phyloP scores from a whole-genome alignment of 2,113 vertebrate species.

The Sceloporus tristichus region DNA sequence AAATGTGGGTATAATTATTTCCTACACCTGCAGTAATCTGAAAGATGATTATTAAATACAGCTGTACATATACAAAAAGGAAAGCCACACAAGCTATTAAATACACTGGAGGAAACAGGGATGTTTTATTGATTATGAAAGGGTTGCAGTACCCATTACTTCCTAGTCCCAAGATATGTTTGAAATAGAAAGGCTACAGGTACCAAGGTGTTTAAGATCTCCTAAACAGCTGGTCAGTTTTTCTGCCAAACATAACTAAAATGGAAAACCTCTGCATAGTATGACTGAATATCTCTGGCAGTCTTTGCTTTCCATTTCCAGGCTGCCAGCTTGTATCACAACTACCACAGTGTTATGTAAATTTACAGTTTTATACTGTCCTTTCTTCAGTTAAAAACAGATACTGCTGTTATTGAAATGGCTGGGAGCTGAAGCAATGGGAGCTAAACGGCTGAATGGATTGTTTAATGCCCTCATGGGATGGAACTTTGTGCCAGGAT shows the following conservation, averaged over 20 bases:
- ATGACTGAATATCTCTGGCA: constrained; percentile 66
- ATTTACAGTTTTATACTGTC: constrained; percentile 72
- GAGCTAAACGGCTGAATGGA: constrained; percentile 70
- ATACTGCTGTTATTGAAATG: constrained; percentile 69
- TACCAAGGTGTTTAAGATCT: constrained; percentile 35
- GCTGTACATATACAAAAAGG: constrained; percentile 4
- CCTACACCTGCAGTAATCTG: too few species aligned
- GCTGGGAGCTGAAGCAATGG: constrained; percentile 64
- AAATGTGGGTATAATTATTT: too few species aligned
- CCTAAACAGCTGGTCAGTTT: constrained; percentile 47
- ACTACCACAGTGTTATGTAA: constrained; percentile 72
- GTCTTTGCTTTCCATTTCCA: constrained; percentile 54
- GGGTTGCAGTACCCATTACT: constrained; percentile 21
- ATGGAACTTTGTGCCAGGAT: constrained; percentile 73
- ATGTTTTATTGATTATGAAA: background rate
- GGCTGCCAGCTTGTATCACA: constrained; percentile 69
- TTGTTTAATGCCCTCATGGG: constrained; percentile 73
- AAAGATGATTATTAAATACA: background rate
- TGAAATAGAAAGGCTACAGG: constrained; percentile 15
- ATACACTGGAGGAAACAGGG: constrained; percentile 34
- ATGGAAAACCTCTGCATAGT: constrained; percentile 56
- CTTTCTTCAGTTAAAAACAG: constrained; percentile 73
- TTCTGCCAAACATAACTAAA: constrained; percentile 56
- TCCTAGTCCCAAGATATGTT: constrained; percentile 12
- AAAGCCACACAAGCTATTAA: constrained; percentile 15